These are phyloP conservation scores for Drosophila stalkeri DNA, from an alignment of 2,888 invertebrate species.

Conservation along the genomic window DNA sequence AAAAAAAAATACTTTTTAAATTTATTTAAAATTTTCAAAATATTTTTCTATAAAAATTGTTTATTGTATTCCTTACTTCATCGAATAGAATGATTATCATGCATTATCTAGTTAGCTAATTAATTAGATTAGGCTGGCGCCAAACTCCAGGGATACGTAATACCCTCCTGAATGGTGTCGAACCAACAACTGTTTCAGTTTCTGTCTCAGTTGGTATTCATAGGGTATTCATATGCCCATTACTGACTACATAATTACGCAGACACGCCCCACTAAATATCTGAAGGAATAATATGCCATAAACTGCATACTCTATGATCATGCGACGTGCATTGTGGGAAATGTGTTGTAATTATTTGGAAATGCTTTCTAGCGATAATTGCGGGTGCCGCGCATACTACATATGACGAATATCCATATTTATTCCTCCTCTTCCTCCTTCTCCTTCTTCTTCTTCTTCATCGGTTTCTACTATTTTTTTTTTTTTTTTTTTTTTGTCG, in stretches of 20 bases:
- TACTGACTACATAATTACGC: conserved; percentile 62
- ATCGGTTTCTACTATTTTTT: neutral
- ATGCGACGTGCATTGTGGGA: conserved; percentile 35
- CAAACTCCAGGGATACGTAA: neutral
- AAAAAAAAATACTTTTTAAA: too few species aligned
- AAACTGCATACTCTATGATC: conserved; percentile 49
- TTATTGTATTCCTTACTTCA: too few species aligned
- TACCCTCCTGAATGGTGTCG: neutral
- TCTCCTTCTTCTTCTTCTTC: neutral
- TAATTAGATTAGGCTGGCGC: neutral
- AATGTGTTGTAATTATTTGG: conserved; percentile 76
- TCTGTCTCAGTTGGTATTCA: conserved; percentile 17
- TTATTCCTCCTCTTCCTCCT: conserved; percentile 11
- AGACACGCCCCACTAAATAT: conserved; percentile 64
- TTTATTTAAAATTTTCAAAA: too few species aligned
- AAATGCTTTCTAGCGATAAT: conserved; percentile 80
- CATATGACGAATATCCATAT: conserved; percentile 9
- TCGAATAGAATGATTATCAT: too few species aligned
- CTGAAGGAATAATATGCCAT: conserved; percentile 48
- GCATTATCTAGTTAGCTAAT: neutral
- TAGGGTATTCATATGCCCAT: conserved; percentile 47
- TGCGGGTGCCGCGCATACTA: conserved; percentile 63
- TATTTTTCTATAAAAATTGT: too few species aligned
- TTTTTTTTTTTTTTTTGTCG: conserved; percentile 23
- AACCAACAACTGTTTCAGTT: conserved; percentile 22